phyloP scores from a whole-genome alignment of 2,888 invertebrate genomes.

The Carcina quercana region DNA sequence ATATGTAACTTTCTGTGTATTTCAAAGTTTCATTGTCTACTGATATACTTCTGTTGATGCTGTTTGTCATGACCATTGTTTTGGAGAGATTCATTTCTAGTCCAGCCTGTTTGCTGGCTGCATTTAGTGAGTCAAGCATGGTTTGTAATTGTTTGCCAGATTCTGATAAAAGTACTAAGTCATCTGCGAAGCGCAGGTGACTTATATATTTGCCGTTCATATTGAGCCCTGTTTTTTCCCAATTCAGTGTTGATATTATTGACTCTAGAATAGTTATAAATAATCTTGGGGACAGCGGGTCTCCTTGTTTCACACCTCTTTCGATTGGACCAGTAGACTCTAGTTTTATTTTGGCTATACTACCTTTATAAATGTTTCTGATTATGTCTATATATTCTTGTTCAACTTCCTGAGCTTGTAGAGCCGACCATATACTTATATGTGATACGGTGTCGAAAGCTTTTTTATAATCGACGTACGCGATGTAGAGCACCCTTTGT shows the following conservation, averaged over 20 bases:
- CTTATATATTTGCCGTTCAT: conserved; percentile 10
- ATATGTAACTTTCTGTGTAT: conserved; percentile 9
- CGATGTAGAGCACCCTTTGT: conserved; percentile 9
- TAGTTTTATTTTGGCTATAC: conserved; percentile 11
- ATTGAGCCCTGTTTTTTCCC: conserved; percentile 11
- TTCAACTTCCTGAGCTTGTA: conserved; percentile 17
- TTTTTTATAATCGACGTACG: conserved; percentile 19
- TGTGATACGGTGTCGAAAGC: conserved; percentile 19
- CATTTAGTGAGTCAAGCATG: conserved; percentile 9
- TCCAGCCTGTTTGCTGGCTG: conserved; percentile 7
- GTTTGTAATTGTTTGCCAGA: conserved; percentile 3
- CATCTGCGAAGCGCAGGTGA: conserved; percentile 14
- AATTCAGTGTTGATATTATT: conserved; percentile 11
- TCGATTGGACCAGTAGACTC: conserved; percentile 11
- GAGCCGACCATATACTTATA: conserved; percentile 12
- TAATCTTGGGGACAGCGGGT: conserved; percentile 16
- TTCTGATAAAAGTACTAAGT: conserved; percentile 9
- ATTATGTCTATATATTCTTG: conserved; percentile 17
- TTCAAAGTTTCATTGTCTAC: not conserved
- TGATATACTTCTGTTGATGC: conserved; percentile 2
- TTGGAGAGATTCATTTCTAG: conserved; percentile 8
- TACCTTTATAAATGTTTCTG: conserved; percentile 14
- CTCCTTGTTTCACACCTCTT: conserved; percentile 2
- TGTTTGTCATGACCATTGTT: conserved; percentile 10
- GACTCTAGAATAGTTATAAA: conserved; percentile 13